A percentile compares a stretch with the other conserved stretches of the same genome.
Evolutionary conservation across 2,888 invertebrate species (phyloP).

Genomic region (Calameuta filiformis): DNA sequence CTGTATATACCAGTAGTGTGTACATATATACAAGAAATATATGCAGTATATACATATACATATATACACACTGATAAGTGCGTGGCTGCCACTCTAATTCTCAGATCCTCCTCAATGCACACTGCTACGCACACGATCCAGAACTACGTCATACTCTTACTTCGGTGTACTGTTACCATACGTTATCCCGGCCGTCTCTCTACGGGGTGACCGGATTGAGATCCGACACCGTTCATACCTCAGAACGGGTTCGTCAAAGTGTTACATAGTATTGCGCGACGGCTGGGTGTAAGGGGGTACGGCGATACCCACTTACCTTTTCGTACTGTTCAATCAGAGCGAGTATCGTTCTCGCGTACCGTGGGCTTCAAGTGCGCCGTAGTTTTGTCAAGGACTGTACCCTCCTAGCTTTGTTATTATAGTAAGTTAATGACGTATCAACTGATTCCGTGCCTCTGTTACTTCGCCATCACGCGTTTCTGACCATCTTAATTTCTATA

Average conservation of each 20-base stretch:
- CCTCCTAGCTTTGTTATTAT: conserved; percentile 19
- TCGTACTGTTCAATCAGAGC: background rate
- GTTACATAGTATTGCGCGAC: background rate
- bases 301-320: conserved; percentile 11
- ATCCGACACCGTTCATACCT: conserved; percentile 27
- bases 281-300: background rate
- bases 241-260: background rate
- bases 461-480: background rate
- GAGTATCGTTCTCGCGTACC: background rate
- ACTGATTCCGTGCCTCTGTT: background rate
- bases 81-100: background rate
- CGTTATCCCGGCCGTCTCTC: conserved; percentile 39
- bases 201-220: conserved; percentile 27
- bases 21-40: conserved; percentile 21
- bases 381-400: background rate
- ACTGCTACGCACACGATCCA: background rate
- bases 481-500: background rate
- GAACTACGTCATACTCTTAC: conserved; percentile 38
- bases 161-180: conserved; percentile 54
- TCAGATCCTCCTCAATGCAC: background rate
- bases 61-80: background rate
- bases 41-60: conserved; percentile 4
- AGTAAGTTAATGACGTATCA: conserved; percentile 23
- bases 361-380: background rate
- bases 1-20: background rate